Conservation (phyloP, 2,888 invertebrate genomes). For the Drosophila anceps region DNA sequence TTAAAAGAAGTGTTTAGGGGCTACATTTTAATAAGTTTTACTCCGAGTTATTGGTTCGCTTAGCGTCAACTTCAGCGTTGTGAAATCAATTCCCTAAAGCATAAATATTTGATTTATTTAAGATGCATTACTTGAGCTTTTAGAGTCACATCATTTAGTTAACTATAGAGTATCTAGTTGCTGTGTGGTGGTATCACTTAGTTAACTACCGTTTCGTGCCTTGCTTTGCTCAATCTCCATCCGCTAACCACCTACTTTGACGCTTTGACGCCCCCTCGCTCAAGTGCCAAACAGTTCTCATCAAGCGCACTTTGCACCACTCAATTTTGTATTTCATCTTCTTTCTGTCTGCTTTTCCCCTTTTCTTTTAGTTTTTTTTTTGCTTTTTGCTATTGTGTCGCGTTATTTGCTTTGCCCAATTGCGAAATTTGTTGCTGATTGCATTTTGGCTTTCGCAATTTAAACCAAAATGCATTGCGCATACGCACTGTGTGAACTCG, state of each 20-base stretch:
- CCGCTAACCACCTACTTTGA: too few relatives aligned
- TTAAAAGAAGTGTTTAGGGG: neutral
- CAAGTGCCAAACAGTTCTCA: conserved; percentile 60
- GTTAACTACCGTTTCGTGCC: neutral
- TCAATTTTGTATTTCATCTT: conserved; percentile 20
- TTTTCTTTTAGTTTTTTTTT: neutral
- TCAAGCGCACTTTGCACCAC: conserved; percentile 52
- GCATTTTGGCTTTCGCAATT: conserved; percentile 53
- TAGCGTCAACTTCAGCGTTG: too few relatives aligned
- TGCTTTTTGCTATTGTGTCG: conserved; percentile 23
- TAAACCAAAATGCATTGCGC: conserved; percentile 59
- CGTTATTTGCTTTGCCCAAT: conserved; percentile 30
- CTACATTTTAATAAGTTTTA: too few relatives aligned
- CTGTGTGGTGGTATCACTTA: neutral
- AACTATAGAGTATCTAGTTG: neutral
- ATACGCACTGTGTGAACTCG: conserved; percentile 56
- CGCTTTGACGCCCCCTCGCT: neutral
- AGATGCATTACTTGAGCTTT: too few relatives aligned
- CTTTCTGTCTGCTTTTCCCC: conserved; percentile 1
- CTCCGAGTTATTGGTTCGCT: too few relatives aligned
- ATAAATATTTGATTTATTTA: too few relatives aligned
- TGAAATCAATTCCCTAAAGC: too few relatives aligned
- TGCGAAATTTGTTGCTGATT: conserved; percentile 49
- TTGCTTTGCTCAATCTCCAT: neutral
- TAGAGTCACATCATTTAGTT: too few relatives aligned